Evolutionary conservation across 2,113 vertebrate genomes (phyloP).

Genomic region (Girardinichthys multiradiatus): DNA sequence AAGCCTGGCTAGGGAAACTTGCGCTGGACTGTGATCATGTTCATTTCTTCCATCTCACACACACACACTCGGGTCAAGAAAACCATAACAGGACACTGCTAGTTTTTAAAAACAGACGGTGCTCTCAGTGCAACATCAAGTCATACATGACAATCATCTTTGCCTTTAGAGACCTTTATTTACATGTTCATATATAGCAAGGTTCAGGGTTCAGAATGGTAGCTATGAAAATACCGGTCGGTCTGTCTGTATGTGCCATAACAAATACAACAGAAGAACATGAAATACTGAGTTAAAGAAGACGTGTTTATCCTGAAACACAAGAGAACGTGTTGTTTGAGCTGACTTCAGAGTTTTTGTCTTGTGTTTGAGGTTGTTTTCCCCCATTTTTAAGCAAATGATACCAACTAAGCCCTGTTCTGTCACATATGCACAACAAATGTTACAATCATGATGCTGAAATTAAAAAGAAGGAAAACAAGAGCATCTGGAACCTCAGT

Average conservation of each 20-base stretch:
- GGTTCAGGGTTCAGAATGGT: slow-evolving; percentile 71
- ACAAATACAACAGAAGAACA: slow-evolving; percentile 68
- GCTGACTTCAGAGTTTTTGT: slow-evolving; percentile 34
- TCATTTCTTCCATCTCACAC: background rate
- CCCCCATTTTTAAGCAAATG: slow-evolving; percentile 27
- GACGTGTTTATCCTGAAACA: slow-evolving; percentile 38
- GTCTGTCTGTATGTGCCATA: slow-evolving; percentile 73
- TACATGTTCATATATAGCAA: slow-evolving; percentile 82
- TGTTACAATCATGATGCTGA: slow-evolving; percentile 74
- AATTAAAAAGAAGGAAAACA: slow-evolving; percentile 25
- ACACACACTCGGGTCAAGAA: background rate
- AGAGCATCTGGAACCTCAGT: slow-evolving; percentile 44
- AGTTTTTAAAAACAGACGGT: background rate
- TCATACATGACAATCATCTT: slow-evolving; percentile 33
- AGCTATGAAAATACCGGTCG: slow-evolving; percentile 72
- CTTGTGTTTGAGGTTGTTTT: slow-evolving; percentile 31
- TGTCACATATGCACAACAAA: slow-evolving; percentile 44
- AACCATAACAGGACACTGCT: background rate
- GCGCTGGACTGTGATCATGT: background rate
- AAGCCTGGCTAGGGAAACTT: slow-evolving; percentile 5
- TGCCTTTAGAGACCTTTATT: slow-evolving; percentile 82
- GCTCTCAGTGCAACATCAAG: slow-evolving; percentile 19
- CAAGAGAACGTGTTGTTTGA: slow-evolving; percentile 32
- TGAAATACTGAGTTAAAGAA: slow-evolving; percentile 35
- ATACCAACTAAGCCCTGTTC: slow-evolving; percentile 32